Evolutionary conservation across 2,888 invertebrate genomes (phyloP), one percentile per base, ranked within the genome.

Genomic region (Cyrtodaria siliqua): DNA sequence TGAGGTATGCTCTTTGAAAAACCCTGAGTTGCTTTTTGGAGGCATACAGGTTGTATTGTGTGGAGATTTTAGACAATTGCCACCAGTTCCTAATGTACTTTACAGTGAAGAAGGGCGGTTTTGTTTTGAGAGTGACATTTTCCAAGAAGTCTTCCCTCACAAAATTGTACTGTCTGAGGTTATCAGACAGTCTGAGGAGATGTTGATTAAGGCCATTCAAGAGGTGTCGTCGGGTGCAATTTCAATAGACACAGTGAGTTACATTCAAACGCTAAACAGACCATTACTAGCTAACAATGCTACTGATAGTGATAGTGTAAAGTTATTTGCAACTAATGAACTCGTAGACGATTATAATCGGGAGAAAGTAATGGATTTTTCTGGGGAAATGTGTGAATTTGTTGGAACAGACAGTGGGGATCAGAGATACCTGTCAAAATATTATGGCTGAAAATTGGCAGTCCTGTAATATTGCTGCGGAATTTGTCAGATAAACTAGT

Each of bases 241-340:
- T 6, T 44, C 62, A 49, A 26, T 16, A 2, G 49, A 50, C 44
- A 70, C 44, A n/a, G n/a, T n/a, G n/a, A n/a, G n/a, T n/a, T n/a
- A n/a, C 20, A 56, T 20, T 42, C n/a, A 33, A 26, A 56, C 49
- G 27, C 47, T 69, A 2, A 47, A 59, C 26, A 52, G 23, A n/a
- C n/a, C 3, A 29, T 64, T 24, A 1, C 47, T 20, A 63, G 64
- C 24, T 44, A 60, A 49, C 20, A n/a, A 52, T 20, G 8, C 53
- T 26, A 38, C 23, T 29, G 44, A 24, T 12, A 24, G 38, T 16
- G 24, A 47, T 27, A 29, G 24, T 38, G 52, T 70, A 4, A 76
- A 76, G 38, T 47, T 70, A 24, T 76, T 70, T 66, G 33, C 70
- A n/a, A 62, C 53, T n/a, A 76, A 70, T 56, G 62, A 67, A n/a